Percentiles rank a stretch among this genome's conserved stretches.
These are phyloP conservation scores for Corythornis leucogaster DNA, from an alignment of 2,797 vertebrate species.

Conservation along the genomic window DNA sequence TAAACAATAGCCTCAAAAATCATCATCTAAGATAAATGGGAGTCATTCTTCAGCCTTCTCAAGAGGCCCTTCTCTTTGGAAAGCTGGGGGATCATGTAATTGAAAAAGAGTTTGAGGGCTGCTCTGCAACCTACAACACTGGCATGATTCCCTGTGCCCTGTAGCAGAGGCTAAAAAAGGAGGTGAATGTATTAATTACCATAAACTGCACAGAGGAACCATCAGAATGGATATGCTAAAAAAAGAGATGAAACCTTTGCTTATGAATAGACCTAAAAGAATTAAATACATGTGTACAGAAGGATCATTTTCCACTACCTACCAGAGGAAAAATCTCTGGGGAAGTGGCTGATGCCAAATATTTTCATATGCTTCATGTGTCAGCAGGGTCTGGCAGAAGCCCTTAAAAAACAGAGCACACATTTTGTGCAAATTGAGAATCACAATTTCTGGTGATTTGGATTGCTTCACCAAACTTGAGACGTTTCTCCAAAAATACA, in stretches of 20 bases:
- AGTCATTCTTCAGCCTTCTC: not conserved
- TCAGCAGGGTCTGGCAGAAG: constrained; percentile 60
- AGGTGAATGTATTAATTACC: constrained; percentile 48
- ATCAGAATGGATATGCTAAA: constrained; percentile 54
- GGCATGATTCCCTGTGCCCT: constrained; percentile 20
- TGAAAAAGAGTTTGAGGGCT: constrained; percentile 3
- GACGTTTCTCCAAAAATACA: constrained; percentile 37
- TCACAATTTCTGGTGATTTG: constrained; percentile 43
- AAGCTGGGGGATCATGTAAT: not conserved
- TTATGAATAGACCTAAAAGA: constrained; percentile 56
- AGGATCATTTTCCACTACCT: constrained; percentile 69
- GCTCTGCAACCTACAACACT: not conserved
- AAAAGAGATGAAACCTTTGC: constrained; percentile 58
- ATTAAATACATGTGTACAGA: constrained; percentile 62
- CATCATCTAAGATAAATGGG: not conserved
- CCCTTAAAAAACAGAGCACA: constrained; percentile 29
- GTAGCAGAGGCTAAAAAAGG: constrained; percentile 55
- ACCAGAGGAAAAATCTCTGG: constrained; percentile 64
- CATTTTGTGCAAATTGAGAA: constrained; percentile 52
- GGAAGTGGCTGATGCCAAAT: constrained; percentile 62
- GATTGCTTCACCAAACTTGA: constrained; percentile 36
- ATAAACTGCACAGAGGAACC: constrained; percentile 43
- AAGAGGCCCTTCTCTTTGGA: not conserved
- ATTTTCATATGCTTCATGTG: constrained; percentile 59
- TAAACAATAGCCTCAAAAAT: not conserved